Percentiles rank a stretch among this genome's conserved stretches.
phyloP scores from a whole-genome alignment of 2,888 invertebrate genomes.

The Oxytorus armatus region DNA sequence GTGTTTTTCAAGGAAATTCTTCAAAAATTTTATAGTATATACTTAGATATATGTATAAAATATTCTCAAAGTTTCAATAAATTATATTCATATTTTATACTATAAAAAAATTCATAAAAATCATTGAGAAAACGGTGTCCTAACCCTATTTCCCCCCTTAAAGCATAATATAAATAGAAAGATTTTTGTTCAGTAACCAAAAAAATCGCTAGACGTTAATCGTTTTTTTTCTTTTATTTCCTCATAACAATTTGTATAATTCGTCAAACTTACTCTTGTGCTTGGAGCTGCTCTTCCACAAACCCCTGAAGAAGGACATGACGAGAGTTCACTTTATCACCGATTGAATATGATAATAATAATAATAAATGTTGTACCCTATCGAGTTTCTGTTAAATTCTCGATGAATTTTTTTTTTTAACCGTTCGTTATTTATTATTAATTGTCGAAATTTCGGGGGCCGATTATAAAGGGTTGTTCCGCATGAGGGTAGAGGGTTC shows the following conservation, averaged over 20 bases:
- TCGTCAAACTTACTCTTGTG: slow-evolving; percentile 88
- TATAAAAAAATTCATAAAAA: too few relatives aligned
- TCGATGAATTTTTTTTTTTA: not conserved
- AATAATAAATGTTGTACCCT: not conserved
- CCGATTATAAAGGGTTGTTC: not conserved
- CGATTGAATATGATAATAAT: slow-evolving; percentile 9
- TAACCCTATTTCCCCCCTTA: too few relatives aligned
- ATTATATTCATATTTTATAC: too few relatives aligned
- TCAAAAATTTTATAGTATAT: too few relatives aligned
- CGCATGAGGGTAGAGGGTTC: not conserved
- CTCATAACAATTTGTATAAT: not conserved
- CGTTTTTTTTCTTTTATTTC: not conserved
- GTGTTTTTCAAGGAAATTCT: too few relatives aligned
- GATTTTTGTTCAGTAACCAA: not conserved
- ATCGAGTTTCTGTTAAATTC: not conserved
- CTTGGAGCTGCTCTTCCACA: slow-evolving; percentile 89
- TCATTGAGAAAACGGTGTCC: too few relatives aligned
- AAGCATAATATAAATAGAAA: too few relatives aligned
- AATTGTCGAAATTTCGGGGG: not conserved
- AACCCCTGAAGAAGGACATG: slow-evolving; percentile 88
- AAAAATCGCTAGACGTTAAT: not conserved
- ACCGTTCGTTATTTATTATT: not conserved
- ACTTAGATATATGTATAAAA: too few relatives aligned
- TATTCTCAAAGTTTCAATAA: too few relatives aligned
- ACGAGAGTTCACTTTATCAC: slow-evolving; percentile 65